Evolutionary conservation across 2,113 vertebrate species (phyloP), one percentile per base, ranked within the genome.

Genomic region (Lasiurus cinereus): DNA sequence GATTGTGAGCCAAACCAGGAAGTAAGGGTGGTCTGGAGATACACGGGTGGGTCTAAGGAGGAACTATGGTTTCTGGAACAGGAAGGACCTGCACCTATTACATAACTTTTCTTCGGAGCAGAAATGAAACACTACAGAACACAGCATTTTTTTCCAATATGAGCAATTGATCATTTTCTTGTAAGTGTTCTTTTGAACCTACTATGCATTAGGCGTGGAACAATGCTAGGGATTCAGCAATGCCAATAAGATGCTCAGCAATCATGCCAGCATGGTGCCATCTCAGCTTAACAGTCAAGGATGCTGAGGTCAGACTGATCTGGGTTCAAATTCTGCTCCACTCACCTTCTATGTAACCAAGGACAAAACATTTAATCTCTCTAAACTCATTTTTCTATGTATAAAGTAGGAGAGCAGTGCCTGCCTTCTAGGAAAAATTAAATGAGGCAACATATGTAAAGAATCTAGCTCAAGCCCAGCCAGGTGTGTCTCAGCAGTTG

Each of bases 361-460:
- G 36, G 24, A 69, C 18, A 73, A 82, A 59, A 31, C 78, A 46
- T 24, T 86, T 72, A 43, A 48, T 79, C 36, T 88, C 73, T 79
- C 48, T 83, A 74, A 93, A 74, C 48, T 29, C 27, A 69, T 31
- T 83, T 83, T 90, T 36, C 33, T n/a, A 4, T 19, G 80, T 82
- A 31, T 62, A 94, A 96, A 84, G 46, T 52, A 56, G 69, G 21
- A 84, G 13, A 39, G 29, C 69, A 66, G 6, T 46, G n/a, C n/a
- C 9, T 22, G 18, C 29, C 39, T 92, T 95, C 76, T 52, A 82
- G 76, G 59, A 56, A 96, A 96, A 56, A 78, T 33, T 69, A 50
- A 83, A 69, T 13, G 24, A 22, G 24, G 8, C 15, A n/a, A n/a
- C 0, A 0, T n/a, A 29, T 9, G 16, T 76, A 43, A 82, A 82